Evolutionary conservation across 2,113 vertebrate genomes (phyloP).

Genomic region (Carollia perspicillata): DNA sequence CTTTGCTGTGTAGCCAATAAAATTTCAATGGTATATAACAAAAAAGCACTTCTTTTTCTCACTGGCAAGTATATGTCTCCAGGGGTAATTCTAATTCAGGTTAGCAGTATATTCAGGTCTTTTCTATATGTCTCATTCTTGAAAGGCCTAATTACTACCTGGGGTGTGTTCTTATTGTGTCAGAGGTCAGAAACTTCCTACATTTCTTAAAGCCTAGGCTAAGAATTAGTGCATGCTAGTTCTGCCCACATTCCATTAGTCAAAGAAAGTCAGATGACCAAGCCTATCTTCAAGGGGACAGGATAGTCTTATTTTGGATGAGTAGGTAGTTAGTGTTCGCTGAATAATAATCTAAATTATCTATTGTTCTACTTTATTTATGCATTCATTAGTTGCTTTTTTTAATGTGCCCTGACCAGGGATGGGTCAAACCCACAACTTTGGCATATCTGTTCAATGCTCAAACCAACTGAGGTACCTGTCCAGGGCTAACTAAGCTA

Average conservation of each 20-base stretch:
- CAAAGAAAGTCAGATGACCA: not conserved
- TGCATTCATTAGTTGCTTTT: too few species aligned
- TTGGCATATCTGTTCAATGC: too few species aligned
- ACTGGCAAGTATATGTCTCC: not conserved
- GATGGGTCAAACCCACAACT: too few species aligned
- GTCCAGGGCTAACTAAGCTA: not conserved
- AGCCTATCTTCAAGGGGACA: not conserved
- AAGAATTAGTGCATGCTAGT: not conserved
- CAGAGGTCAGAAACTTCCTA: not conserved
- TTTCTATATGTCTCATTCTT: not conserved
- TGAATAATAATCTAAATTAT: not conserved
- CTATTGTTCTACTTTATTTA: too few species aligned
- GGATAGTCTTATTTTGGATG: not conserved
- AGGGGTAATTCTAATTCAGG: not conserved
- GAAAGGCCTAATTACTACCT: not conserved
- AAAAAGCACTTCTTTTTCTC: not conserved
- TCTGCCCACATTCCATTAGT: not conserved
- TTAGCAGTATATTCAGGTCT: not conserved
- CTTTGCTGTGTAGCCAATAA: not conserved
- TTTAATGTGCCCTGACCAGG: too few species aligned
- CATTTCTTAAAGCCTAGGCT: not conserved
- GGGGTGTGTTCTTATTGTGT: not conserved
- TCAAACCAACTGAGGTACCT: too few species aligned
- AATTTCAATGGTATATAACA: not conserved
- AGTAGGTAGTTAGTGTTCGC: not conserved